These are phyloP conservation scores for Eupsittula cactorum DNA, from an alignment of 2,113 vertebrate genomes.

Conservation along the genomic window DNA sequence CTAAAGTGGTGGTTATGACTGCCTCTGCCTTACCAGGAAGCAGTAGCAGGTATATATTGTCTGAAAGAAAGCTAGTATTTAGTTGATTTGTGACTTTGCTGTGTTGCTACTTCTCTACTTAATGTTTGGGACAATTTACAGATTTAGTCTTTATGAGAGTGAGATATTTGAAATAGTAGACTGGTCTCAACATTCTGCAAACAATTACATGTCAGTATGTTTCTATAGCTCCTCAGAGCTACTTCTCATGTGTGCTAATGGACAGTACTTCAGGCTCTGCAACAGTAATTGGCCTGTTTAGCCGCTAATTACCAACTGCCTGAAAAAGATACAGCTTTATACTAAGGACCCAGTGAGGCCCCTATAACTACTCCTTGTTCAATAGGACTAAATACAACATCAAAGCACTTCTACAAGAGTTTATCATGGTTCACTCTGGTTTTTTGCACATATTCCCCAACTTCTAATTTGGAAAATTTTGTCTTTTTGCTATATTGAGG, in stretches of 20 bases:
- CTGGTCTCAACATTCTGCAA: not conserved
- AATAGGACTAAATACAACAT: not conserved
- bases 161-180: not conserved
- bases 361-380: not conserved
- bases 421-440: not conserved
- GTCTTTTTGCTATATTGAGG: slow-evolving; percentile 13
- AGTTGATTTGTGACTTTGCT: not conserved
- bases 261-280: not conserved
- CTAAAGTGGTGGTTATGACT: not conserved
- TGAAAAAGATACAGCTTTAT: not conserved
- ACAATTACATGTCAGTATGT: slow-evolving; percentile 16
- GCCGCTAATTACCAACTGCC: not conserved
- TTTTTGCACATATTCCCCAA: not conserved
- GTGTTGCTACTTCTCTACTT: not conserved
- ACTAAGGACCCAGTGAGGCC: not conserved
- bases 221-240: slow-evolving; percentile 14
- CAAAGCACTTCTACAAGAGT: not conserved
- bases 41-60: not conserved
- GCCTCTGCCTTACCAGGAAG: not conserved
- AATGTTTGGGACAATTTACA: not conserved
- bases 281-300: not conserved
- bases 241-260: not conserved
- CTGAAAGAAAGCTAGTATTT: not conserved
- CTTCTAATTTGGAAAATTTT: not conserved
- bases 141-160: slow-evolving; percentile 18